Conservation (phyloP, 2,888 invertebrate genomes). For the Plemyria rubiginata region DNA sequence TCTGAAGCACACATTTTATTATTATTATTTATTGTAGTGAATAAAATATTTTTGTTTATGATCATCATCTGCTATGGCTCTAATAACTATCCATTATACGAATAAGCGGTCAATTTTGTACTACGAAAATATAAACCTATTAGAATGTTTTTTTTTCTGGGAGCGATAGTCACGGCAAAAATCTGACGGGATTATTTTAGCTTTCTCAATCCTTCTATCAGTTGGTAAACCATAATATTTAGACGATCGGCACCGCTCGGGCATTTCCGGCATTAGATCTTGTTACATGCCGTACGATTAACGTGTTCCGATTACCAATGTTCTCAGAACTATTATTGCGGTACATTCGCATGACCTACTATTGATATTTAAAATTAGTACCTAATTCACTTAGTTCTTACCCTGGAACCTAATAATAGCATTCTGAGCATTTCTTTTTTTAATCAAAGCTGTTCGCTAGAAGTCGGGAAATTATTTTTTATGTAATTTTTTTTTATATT, state of each 20-base stretch:
- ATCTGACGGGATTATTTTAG: background rate
- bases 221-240: constrained; percentile 9
- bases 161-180: background rate
- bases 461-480: too few species aligned
- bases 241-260: constrained; percentile 11
- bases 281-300: constrained; percentile 30
- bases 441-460: background rate
- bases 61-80: too few species aligned
- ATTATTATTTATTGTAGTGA: too few species aligned
- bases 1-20: too few species aligned
- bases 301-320: constrained; percentile 32
- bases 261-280: constrained; percentile 33
- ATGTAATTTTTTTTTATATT: too few species aligned
- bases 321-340: constrained; percentile 37
- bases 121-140: too few species aligned
- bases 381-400: background rate
- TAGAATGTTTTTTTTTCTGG: too few species aligned
- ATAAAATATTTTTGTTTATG: too few species aligned
- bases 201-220: background rate
- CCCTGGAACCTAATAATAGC: background rate
- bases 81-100: too few species aligned
- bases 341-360: constrained; percentile 26
- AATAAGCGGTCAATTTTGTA: too few species aligned
- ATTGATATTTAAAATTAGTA: constrained; percentile 4
- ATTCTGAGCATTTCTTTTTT: background rate